These are phyloP conservation scores for Nothocercus julius DNA, from an alignment of 2,113 vertebrate species.

Conservation along the genomic window DNA sequence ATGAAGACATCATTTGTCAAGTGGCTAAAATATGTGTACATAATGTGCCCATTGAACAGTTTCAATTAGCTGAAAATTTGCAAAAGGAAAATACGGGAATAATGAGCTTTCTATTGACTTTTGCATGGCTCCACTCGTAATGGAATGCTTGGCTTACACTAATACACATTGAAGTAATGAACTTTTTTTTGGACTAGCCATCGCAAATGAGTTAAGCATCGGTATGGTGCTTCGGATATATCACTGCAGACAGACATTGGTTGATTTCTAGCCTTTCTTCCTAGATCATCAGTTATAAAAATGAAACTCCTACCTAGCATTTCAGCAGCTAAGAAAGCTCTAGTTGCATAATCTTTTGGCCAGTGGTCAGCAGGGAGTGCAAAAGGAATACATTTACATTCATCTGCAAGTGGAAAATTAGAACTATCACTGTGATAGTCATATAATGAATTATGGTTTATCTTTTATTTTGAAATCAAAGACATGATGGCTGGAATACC, in stretches of 20 bases:
- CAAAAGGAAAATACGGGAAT: neutral
- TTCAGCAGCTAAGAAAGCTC: neutral
- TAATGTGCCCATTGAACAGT: neutral
- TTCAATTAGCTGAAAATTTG: neutral
- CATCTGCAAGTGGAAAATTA: neutral
- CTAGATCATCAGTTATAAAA: constrained; percentile 7
- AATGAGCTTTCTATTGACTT: neutral
- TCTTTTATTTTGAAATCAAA: neutral
- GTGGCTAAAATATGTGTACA: neutral
- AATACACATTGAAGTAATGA: neutral
- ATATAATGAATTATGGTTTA: neutral
- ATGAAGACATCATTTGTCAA: neutral
- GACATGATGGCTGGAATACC: neutral
- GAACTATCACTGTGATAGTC: neutral
- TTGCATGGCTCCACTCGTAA: neutral
- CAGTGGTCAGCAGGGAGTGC: neutral
- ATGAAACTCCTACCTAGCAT: neutral
- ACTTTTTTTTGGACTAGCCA: neutral
- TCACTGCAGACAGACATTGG: neutral
- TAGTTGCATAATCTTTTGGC: neutral
- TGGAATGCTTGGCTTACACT: neutral
- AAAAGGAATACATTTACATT: neutral
- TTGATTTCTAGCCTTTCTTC: neutral
- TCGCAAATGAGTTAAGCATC: neutral
- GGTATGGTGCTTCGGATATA: neutral